Evolutionary conservation across 2,113 vertebrate species (phyloP).

Genomic region (Hydrochoerus hydrochaeris): DNA sequence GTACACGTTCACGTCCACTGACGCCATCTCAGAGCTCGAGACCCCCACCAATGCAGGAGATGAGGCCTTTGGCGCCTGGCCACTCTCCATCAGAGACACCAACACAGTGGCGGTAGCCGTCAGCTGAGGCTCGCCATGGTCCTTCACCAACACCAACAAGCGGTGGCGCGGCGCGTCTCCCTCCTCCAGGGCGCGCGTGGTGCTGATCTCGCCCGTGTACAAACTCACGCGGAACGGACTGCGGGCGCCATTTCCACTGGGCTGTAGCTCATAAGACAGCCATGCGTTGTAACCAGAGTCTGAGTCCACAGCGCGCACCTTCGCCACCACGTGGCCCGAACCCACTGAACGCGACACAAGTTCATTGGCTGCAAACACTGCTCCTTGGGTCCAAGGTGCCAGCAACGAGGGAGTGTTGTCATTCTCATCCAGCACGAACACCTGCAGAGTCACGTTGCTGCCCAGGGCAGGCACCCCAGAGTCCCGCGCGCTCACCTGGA

Average conservation of each 20-base stretch:
- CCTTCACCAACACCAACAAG: conserved; percentile 63
- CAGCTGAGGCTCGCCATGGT: conserved; percentile 27
- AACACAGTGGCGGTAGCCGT: background rate
- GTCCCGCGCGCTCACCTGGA: no score
- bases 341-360: conserved; percentile 50
- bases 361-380: no score
- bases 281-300: background rate
- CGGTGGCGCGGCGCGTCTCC: conserved; percentile 65
- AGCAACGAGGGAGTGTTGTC: no score
- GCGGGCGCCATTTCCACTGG: background rate
- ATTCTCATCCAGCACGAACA: conserved; percentile 79
- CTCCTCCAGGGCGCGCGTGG: conserved; percentile 77
- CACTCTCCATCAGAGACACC: background rate
- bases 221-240: background rate
- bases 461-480: no score
- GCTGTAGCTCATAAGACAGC: background rate
- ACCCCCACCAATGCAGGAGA: background rate
- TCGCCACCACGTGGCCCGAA: conserved; percentile 62
- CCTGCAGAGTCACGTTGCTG: conserved; percentile 10
- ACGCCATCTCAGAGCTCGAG: background rate
- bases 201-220: conserved; percentile 22
- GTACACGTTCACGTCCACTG: conserved; percentile 78
- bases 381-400: background rate
- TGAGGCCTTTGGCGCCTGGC: background rate
- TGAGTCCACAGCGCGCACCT: conserved; percentile 49